These are phyloP conservation scores for Pelagia noctiluca DNA, from an alignment of 30 jellyfish, hydroid and myxozoan genomes.

Conservation along the genomic window DNA sequence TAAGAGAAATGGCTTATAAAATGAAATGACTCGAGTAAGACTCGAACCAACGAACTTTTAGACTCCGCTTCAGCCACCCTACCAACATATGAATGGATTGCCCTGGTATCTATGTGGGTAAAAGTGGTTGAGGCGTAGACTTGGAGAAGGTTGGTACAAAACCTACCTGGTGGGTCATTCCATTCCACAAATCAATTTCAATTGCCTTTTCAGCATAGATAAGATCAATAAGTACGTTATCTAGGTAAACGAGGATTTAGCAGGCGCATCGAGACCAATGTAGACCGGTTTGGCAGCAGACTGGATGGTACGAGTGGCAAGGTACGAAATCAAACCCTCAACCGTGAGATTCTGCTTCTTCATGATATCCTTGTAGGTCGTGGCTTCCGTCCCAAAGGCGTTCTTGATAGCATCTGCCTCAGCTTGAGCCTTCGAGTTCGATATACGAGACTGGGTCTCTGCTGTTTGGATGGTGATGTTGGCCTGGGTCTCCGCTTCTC, in stretches of 20 bases:
- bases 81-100: no score
- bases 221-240: not conserved
- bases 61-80: no score
- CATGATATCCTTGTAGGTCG: constrained; percentile 71
- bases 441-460: constrained; percentile 72
- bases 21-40: no score
- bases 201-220: not conserved
- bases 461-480: constrained; percentile 69
- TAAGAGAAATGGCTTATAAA: no score
- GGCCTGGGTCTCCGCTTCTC: constrained; percentile 84
- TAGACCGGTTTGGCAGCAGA: constrained; percentile 70
- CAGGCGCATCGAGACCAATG: constrained; percentile 76
- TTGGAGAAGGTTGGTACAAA: no score
- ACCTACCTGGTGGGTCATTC: no score
- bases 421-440: constrained; percentile 66
- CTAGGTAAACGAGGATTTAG: constrained; percentile 60
- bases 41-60: no score
- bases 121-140: no score
- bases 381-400: constrained; percentile 76
- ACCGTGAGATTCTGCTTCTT: constrained; percentile 43
- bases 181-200: no score
- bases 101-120: no score
- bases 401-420: constrained; percentile 76
- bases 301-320: constrained; percentile 76
- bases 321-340: constrained; percentile 71